phyloP scores from a whole-genome alignment of 2,113 vertebrate species.

The Embiotoca jacksoni region DNA sequence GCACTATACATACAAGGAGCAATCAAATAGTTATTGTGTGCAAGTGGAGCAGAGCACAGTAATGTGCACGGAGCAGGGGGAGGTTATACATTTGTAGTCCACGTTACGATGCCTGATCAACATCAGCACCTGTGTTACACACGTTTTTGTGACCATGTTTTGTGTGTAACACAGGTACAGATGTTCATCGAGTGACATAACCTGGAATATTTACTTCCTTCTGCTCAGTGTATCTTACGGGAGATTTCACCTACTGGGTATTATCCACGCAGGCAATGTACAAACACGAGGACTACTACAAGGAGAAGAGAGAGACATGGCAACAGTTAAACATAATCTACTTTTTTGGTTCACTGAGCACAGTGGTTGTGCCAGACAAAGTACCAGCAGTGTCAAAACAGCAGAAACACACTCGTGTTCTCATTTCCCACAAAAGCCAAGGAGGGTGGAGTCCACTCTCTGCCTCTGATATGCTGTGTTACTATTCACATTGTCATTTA shows the following conservation, averaged over 20 bases:
- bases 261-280: background rate
- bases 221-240: too few relatives aligned
- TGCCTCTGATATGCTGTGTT: conserved; percentile 1
- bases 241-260: background rate
- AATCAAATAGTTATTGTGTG: too few relatives aligned
- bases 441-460: conserved; percentile 7
- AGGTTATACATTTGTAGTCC: too few relatives aligned
- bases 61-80: too few relatives aligned
- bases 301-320: background rate
- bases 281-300: background rate
- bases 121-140: too few relatives aligned
- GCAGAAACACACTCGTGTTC: conserved; percentile 15
- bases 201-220: too few relatives aligned
- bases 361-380: conserved; percentile 43
- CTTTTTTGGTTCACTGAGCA: conserved; percentile 53
- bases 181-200: too few relatives aligned
- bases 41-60: too few relatives aligned
- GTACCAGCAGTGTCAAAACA: conserved; percentile 30
- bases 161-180: too few relatives aligned
- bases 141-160: too few relatives aligned
- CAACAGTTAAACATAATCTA: conserved; percentile 28
- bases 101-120: too few relatives aligned
- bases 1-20: background rate
- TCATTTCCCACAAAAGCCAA: conserved; percentile 40
- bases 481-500: conserved; percentile 12